Percentiles rank a stretch among this genome's conserved stretches.
phyloP scores from a whole-genome alignment of 2,888 invertebrate genomes.

The Dusona sp. region DNA sequence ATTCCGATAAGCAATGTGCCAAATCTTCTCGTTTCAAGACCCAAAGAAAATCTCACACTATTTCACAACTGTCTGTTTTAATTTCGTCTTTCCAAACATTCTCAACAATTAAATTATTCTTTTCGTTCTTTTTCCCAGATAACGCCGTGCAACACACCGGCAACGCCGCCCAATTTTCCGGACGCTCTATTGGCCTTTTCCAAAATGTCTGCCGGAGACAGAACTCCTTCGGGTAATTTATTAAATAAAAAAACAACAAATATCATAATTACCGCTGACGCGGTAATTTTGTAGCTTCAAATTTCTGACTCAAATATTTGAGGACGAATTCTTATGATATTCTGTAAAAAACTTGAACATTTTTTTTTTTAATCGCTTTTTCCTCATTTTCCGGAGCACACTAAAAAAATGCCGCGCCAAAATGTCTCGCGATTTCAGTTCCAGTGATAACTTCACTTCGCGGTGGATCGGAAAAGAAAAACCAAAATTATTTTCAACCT shows the following conservation, averaged over 20 bases:
- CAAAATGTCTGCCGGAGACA: conserved; percentile 91
- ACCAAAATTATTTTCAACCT: too few species aligned
- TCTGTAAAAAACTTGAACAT: too few species aligned
- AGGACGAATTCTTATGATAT: too few species aligned
- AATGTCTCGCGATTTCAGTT: too few species aligned
- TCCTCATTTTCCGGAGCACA: too few species aligned
- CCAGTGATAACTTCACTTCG: too few species aligned
- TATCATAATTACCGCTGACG: too few species aligned
- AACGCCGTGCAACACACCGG: conserved; percentile 97
- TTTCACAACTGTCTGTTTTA: not conserved
- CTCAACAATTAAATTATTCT: not conserved
- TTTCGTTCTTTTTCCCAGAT: conserved; percentile 87
- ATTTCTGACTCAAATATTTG: too few species aligned
- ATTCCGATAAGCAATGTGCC: conserved; percentile 83
- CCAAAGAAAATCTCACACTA: conserved; percentile 60
- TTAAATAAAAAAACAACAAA: not conserved
- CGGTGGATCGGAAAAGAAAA: too few species aligned
- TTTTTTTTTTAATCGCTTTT: too few species aligned
- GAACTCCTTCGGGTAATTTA: conserved; percentile 84
- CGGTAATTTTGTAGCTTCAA: too few species aligned
- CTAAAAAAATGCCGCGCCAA: too few species aligned
- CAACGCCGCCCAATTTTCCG: conserved; percentile 97
- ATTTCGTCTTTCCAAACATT: not conserved
- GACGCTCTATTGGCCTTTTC: conserved; percentile 95
- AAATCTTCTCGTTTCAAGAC: conserved; percentile 75